Base-by-base conservation (phyloP, 2,888 invertebrate species). In the Drosophila lutescens region DNA sequence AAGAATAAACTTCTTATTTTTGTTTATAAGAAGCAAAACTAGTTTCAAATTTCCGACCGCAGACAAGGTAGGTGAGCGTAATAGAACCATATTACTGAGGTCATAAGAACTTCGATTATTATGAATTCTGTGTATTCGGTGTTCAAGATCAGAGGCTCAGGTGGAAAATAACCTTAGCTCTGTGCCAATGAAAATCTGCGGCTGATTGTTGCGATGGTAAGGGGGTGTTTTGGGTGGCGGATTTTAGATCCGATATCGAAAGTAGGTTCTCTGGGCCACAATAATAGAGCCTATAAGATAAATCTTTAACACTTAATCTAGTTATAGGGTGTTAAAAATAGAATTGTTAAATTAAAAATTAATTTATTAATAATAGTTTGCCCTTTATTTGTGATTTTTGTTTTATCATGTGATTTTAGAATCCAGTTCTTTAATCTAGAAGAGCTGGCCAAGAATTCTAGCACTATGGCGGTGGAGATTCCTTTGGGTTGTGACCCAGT, bases 21-120 rank as follows among this genome's bases (percentile, higher is more conserved):
- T 54, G 53, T 59, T 80, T 61, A 53, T 82, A 38, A 50, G 55
- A 49, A 50, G 47, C 23, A 38, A 80, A 88, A 83, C 82, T 30
- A 72, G 89, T 83, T 88, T 88, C 53, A 36, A 70, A 77, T 72
- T 63, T 68, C 75, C 44, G 38, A 74, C 65, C 74, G 38, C 74
- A 54, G 49, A 73, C 73, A 55, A 56, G 58, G 70, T 41, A 43
- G 53, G 38, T 43, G 50, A 43, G 77, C 78, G 67, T 68, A 68
- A 74, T 65, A 40, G 69, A 86, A 88, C 69, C 61, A 51, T 67
- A 51, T 74, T 61, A 71, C 71, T 86, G 63, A 88, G 82, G 89
- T 83, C 81, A 66, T 57, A 67, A 78, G 50, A 80, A 73, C 78
- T 78, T 74, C 56, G 54, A 61, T 41, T 55, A 41, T 41, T 49